A percentile compares a stretch with the other conserved stretches of the same genome.
Evolutionary conservation across 2,888 invertebrate genomes (phyloP).

Genomic region (Piscicola geometra): DNA sequence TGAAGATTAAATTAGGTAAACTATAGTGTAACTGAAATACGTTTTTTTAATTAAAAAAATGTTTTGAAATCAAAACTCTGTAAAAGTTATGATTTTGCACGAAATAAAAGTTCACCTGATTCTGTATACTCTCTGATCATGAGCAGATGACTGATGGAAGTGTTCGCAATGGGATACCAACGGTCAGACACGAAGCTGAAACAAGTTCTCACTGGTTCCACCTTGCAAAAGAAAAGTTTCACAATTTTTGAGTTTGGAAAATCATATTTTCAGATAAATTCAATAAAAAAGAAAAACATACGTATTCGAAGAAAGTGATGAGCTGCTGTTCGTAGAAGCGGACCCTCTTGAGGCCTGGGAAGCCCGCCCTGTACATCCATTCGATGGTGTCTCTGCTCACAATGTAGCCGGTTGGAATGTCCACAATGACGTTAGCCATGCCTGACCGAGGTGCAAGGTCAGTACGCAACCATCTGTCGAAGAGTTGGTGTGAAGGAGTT

Average conservation of each 20-base stretch:
- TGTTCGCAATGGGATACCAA: conserved; percentile 92
- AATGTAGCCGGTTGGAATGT: conserved; percentile 53
- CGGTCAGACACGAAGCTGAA: conserved; percentile 86
- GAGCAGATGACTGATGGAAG: conserved; percentile 83
- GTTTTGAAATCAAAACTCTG: not conserved
- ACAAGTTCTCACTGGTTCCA: conserved; percentile 75
- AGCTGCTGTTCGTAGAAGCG: conserved; percentile 76
- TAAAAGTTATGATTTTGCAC: not conserved
- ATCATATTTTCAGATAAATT: not conserved
- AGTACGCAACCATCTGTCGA: conserved; percentile 50
- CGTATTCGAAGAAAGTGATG: conserved; percentile 86
- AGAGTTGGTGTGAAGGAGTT: not conserved
- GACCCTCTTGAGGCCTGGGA: conserved; percentile 77
- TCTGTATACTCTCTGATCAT: conserved; percentile 91
- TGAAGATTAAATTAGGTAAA: not conserved
- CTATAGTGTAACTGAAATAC: not conserved
- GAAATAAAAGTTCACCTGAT: conserved; percentile 69
- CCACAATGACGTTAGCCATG: conserved; percentile 51
- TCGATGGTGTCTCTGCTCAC: conserved; percentile 72
- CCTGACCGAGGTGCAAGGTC: conserved; percentile 48
- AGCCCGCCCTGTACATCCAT: conserved; percentile 74
- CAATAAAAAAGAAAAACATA: conserved; percentile 62
- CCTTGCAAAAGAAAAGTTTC: conserved; percentile 59
- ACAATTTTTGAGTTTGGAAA: not conserved
- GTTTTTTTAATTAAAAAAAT: not conserved